Evolutionary conservation across 2,888 invertebrate genomes (phyloP).

Genomic region (Drosophila prostipennis): DNA sequence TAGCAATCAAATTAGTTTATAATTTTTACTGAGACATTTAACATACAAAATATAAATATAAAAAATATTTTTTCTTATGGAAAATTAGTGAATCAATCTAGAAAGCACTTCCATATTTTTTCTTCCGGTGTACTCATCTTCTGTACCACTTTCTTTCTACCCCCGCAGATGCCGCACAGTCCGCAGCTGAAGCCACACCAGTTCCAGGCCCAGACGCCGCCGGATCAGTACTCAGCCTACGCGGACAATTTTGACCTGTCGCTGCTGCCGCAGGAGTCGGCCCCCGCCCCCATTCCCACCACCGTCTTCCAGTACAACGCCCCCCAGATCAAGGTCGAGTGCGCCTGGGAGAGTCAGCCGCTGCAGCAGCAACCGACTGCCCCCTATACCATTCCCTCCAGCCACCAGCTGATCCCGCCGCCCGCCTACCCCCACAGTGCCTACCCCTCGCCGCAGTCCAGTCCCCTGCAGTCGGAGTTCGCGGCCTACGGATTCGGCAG

Average conservation of each 20-base stretch:
- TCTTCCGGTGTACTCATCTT: conserved; percentile 7
- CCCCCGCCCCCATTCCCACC: conserved; percentile 63
- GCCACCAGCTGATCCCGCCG: conserved; percentile 74
- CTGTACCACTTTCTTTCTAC: conserved; percentile 1
- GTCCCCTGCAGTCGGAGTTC: conserved; percentile 82
- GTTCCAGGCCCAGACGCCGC: conserved; percentile 55
- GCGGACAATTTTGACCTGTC: conserved; percentile 90
- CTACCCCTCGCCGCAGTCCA: conserved; percentile 82
- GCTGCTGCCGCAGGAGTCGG: conserved; percentile 87
- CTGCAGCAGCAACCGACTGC: conserved; percentile 55
- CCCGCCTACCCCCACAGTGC: conserved; percentile 77
- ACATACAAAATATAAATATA: neutral
- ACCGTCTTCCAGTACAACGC: conserved; percentile 80
- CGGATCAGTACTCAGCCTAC: conserved; percentile 81
- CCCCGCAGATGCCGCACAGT: conserved; percentile 71
- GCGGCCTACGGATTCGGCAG: conserved; percentile 61
- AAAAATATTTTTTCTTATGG: neutral
- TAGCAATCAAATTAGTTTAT: too few species aligned
- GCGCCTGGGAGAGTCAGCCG: conserved; percentile 75
- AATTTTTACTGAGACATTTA: too few species aligned
- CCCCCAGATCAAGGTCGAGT: conserved; percentile 83
- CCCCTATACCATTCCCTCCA: conserved; percentile 31
- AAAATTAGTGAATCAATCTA: neutral
- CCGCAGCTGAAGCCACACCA: conserved; percentile 63
- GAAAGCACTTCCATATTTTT: too few species aligned